Evolutionary conservation across 2,888 invertebrate genomes (phyloP).

Genomic region (Prosopocoilus inquinatus): DNA sequence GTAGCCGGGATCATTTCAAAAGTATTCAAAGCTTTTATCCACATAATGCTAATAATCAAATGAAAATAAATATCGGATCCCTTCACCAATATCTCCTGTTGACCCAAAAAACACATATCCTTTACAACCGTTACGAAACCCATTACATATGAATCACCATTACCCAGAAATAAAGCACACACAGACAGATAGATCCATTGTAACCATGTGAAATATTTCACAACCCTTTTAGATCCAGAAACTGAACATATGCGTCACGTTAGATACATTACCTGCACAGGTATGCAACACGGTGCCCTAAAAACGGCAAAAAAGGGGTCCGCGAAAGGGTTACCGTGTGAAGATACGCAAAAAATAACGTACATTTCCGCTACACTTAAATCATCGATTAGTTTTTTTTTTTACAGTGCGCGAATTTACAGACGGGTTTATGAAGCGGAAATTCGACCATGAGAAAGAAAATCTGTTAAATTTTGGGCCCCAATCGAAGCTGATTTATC

Average conservation of each 20-base stretch:
- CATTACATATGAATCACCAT: slow-evolving; percentile 20
- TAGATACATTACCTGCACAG: slow-evolving; percentile 32
- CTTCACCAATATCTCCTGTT: slow-evolving; percentile 4
- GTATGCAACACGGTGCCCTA: slow-evolving; percentile 28
- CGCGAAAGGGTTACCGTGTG: slow-evolving; percentile 36
- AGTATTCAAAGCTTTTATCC: no score
- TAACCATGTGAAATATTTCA: slow-evolving; percentile 37
- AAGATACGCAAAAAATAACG: slow-evolving; percentile 31
- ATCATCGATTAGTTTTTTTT: slow-evolving; percentile 39
- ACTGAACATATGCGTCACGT: slow-evolving; percentile 38
- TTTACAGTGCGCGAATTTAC: slow-evolving; percentile 33
- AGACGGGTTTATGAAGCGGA: slow-evolving; percentile 41
- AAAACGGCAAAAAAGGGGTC: slow-evolving; percentile 20
- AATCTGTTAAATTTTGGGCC: neutral
- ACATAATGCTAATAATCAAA: neutral
- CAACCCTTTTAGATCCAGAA: slow-evolving; percentile 36
- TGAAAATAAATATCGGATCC: neutral
- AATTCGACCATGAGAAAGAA: slow-evolving; percentile 18
- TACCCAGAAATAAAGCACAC: slow-evolving; percentile 26
- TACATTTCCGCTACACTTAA: slow-evolving; percentile 44
- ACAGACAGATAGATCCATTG: slow-evolving; percentile 35
- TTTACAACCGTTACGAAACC: slow-evolving; percentile 21
- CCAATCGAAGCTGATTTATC: slow-evolving; percentile 9
- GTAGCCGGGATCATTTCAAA: no score
- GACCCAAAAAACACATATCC: slow-evolving; percentile 20